Conservation (phyloP, 1,140 invertebrate genomes). For the Triops longicaudatus region DNA sequence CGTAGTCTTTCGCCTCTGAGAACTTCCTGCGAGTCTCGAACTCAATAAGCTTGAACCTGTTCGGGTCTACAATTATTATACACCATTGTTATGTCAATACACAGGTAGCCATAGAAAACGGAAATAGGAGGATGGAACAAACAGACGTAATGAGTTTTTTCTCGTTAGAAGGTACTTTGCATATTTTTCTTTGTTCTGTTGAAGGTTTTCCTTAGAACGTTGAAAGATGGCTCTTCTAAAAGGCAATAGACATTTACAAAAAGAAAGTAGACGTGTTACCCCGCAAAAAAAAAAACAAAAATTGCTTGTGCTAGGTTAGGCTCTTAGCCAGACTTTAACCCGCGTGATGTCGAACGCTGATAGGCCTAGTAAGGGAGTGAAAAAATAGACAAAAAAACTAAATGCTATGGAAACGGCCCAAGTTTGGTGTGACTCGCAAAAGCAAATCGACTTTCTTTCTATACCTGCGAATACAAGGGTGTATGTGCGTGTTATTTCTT, state of each 20-base stretch:
- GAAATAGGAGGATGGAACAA: neutral
- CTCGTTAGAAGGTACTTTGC: neutral
- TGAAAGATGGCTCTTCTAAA: neutral
- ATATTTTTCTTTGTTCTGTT: neutral
- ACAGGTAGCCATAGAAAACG: too few relatives aligned
- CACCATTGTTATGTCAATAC: too few relatives aligned
- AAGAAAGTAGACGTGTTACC: neutral
- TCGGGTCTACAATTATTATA: too few relatives aligned
- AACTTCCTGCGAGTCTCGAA: neutral
- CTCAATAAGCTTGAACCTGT: too few relatives aligned
- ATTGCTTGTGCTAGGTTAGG: neutral
- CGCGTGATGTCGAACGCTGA: neutral
- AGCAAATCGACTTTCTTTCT: neutral
- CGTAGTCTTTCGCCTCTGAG: neutral
- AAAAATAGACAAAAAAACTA: neutral
- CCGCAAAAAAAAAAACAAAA: neutral
- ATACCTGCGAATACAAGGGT: neutral
- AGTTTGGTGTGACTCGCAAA: neutral
- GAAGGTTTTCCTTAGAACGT: neutral
- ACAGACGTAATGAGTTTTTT: neutral
- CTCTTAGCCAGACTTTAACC: slow-evolving; percentile 1
- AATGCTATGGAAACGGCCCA: neutral
- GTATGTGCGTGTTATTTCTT: too few relatives aligned
- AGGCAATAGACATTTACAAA: neutral
- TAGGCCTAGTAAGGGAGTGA: neutral